These are phyloP conservation scores for Falco cherrug DNA, from an alignment of 2,797 vertebrate species.

Conservation along the genomic window DNA sequence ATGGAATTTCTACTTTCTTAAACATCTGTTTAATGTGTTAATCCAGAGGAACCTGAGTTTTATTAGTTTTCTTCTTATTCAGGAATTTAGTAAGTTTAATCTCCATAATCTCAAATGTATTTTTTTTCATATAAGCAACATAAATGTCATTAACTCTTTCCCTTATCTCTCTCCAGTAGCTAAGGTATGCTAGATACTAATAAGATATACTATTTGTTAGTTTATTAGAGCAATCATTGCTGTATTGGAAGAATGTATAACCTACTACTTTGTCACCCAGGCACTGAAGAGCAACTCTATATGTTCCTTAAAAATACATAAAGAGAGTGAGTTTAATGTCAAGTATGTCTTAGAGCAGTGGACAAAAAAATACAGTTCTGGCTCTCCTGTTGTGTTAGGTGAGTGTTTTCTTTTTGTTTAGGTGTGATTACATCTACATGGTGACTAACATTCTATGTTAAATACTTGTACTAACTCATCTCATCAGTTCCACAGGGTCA, in stretches of 20 bases:
- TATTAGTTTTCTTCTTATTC: not conserved
- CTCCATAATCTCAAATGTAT: not conserved
- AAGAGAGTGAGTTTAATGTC: constrained; percentile 74
- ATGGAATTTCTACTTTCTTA: not conserved
- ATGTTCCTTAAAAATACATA: constrained; percentile 84
- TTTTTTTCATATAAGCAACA: not conserved
- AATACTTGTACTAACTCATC: not conserved
- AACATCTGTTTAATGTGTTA: not conserved
- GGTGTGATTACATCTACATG: not conserved
- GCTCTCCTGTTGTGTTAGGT: constrained; percentile 86
- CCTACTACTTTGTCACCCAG: constrained; percentile 63
- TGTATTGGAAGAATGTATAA: not conserved
- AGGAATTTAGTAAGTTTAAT: not conserved
- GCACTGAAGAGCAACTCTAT: constrained; percentile 82
- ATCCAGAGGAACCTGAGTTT: not conserved
- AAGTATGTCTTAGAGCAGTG: constrained; percentile 82
- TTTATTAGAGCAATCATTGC: not conserved
- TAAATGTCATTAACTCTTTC: not conserved
- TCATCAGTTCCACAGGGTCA: not conserved
- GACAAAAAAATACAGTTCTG: constrained; percentile 78
- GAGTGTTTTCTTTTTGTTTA: constrained; percentile 36
- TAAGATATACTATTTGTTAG: not conserved
- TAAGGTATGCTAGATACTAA: not conserved
- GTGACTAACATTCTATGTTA: not conserved
- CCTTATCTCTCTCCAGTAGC: not conserved